These are phyloP conservation scores for Luperina testacea DNA, from an alignment of 2,888 invertebrate species.

Conservation along the genomic window DNA sequence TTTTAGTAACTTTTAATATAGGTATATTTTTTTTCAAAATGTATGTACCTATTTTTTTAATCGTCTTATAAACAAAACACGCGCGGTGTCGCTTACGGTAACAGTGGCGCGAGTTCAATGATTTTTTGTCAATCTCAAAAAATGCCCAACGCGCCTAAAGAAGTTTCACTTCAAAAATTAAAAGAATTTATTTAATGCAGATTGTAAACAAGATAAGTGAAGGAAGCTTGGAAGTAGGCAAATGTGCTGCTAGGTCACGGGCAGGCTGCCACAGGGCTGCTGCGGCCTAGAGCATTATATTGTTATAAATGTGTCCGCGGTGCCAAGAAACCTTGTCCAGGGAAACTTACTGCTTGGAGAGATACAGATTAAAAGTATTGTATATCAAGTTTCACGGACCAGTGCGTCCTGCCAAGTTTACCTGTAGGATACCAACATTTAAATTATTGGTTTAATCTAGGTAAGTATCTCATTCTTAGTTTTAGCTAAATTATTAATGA, in stretches of 20 bases:
- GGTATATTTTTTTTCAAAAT: too few species aligned
- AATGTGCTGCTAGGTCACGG: slow-evolving; percentile 56
- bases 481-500: neutral
- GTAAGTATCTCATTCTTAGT: neutral
- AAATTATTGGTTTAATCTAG: neutral
- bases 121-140: too few species aligned
- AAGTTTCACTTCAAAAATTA: too few species aligned
- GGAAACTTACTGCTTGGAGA: slow-evolving; percentile 22
- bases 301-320: slow-evolving; percentile 42
- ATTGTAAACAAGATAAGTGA: slow-evolving; percentile 36
- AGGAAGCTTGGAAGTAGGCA: slow-evolving; percentile 35
- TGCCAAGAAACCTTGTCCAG: slow-evolving; percentile 47
- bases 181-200: neutral
- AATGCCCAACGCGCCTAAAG: too few species aligned
- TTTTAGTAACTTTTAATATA: too few species aligned
- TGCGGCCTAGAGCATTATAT: slow-evolving; percentile 34
- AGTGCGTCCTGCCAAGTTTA: slow-evolving; percentile 1
- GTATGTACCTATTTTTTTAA: too few species aligned
- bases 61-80: too few species aligned
- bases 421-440: neutral
- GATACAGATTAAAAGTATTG: slow-evolving; percentile 7
- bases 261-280: slow-evolving; percentile 41
- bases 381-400: neutral
- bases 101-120: too few species aligned
- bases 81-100: too few species aligned